A percentile compares a stretch with the other conserved stretches of the same genome.
These are phyloP conservation scores for Hermetia illucens DNA, from an alignment of 1,140 invertebrate species.

Conservation along the genomic window DNA sequence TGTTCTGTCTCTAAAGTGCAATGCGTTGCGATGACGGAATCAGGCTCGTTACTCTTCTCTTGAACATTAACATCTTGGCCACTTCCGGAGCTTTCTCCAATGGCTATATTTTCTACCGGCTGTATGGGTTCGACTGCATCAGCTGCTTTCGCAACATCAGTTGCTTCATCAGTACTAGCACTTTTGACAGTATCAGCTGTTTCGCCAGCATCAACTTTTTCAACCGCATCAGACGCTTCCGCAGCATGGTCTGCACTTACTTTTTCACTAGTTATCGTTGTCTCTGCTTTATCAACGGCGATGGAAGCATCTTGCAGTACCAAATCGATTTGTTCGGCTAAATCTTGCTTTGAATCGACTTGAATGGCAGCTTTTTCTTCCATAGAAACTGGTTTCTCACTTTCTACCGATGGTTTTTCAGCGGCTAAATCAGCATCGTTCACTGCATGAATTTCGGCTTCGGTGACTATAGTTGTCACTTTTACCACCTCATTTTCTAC, in stretches of 20 bases:
- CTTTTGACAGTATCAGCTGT: conserved; percentile 11
- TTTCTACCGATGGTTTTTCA: too few species aligned
- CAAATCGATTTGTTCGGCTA: conserved; percentile 6
- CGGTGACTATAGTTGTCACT: conserved; percentile 6
- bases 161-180: conserved; percentile 7
- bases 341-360: conserved; percentile 17
- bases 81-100: too few species aligned
- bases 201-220: conserved; percentile 11
- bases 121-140: too few species aligned
- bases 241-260: conserved; percentile 6
- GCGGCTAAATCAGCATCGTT: too few species aligned
- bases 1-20: background rate
- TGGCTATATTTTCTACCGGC: too few species aligned
- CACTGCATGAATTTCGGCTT: conserved; percentile 16
- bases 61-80: too few species aligned
- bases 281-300: conserved; percentile 4
- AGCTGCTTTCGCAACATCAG: conserved; percentile 7
- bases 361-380: conserved; percentile 13
- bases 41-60: too few species aligned
- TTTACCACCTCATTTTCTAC: conserved; percentile 9
- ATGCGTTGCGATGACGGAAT: too few species aligned
- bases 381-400: too few species aligned
- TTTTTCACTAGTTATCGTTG: conserved; percentile 5
- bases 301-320: conserved; percentile 3
- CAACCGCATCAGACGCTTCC: conserved; percentile 15